Evolutionary conservation across 2,113 vertebrate species (phyloP).

Genomic region (Thymallus thymallus): DNA sequence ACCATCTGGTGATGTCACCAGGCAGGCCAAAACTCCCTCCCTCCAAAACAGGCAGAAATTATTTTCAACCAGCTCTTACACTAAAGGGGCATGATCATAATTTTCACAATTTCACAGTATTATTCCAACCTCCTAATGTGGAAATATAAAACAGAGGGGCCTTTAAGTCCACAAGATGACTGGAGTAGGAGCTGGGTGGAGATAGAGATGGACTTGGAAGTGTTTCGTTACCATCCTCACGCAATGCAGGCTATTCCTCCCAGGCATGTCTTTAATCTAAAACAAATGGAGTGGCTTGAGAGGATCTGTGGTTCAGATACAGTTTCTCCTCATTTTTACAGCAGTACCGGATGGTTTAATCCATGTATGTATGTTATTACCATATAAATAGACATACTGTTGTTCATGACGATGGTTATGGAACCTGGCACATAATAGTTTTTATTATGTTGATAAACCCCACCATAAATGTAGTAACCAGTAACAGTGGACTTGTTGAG

Average conservation of each 20-base stretch:
- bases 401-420: not conserved
- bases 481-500: not conserved
- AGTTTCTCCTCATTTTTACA: not conserved
- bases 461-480: not conserved
- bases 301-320: constrained; percentile 23
- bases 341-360: not conserved
- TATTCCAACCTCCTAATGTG: too few species aligned
- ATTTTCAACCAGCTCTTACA: too few species aligned
- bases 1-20: too few species aligned
- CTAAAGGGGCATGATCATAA: too few species aligned
- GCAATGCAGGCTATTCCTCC: constrained; percentile 4
- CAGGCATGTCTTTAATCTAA: constrained; percentile 41
- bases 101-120: too few species aligned
- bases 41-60: too few species aligned
- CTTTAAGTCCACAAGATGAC: constrained; percentile 11
- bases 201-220: constrained; percentile 11
- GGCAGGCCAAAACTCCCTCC: too few species aligned
- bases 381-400: too few species aligned
- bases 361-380: too few species aligned
- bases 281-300: constrained; percentile 10
- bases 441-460: too few species aligned
- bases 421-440: not conserved
- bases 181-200: constrained; percentile 4
- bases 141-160: too few species aligned
- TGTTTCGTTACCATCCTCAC: constrained; percentile 31